Conservation (phyloP, 1,140 invertebrate species). For the Brachionus manjavacas region DNA sequence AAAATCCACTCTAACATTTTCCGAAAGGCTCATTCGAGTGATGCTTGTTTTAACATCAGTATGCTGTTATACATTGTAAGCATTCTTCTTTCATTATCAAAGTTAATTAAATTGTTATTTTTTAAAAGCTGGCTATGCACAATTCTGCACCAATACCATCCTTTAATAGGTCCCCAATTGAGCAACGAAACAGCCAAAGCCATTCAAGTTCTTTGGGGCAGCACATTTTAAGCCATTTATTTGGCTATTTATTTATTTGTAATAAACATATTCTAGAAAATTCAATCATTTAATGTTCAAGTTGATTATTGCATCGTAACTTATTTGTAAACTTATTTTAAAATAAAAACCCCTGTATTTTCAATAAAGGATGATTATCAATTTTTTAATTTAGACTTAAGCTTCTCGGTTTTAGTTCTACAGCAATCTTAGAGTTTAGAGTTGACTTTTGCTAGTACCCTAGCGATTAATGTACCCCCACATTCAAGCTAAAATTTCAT, state of each 20-base stretch:
- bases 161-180: conserved; percentile 40
- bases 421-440: background rate
- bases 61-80: conserved; percentile 42
- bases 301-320: background rate
- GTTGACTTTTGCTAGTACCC: background rate
- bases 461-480: background rate
- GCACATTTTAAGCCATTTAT: background rate
- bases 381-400: background rate
- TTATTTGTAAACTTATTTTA: background rate
- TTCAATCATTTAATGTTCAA: background rate
- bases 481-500: too few species aligned
- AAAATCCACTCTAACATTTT: too few species aligned
- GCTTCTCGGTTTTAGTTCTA: too few species aligned
- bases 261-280: background rate
- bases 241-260: background rate
- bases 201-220: conserved; percentile 28
- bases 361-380: background rate
- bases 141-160: conserved; percentile 32
- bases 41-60: conserved; percentile 37
- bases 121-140: conserved; percentile 29
- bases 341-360: background rate
- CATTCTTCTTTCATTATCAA: background rate
- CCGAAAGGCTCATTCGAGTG: background rate
- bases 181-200: conserved; percentile 34
- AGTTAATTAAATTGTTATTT: background rate